Base-by-base conservation (phyloP, 2,797 vertebrate species). In the Tympanoctomys barrerae region DNA sequence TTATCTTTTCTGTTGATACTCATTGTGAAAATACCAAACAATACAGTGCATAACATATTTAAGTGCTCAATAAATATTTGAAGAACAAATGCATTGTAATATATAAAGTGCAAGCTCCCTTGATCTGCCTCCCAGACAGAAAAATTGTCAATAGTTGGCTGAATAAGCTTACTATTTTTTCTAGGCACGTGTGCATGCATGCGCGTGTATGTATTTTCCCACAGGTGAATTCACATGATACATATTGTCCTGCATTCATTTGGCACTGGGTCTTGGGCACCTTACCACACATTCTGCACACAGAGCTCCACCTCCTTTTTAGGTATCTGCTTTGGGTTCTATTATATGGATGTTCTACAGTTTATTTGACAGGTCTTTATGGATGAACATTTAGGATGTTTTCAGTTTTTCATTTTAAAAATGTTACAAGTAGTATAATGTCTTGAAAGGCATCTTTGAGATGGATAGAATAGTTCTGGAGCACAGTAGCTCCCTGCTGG, bases 41-140 rank as follows among this genome's bases (percentile, higher is more conserved):
- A 26, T 52, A 52, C 13, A 79, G 36, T 31, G 11, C 11, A 64
- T 78, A 46, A 42, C 36, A 16, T 59, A 86, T 75, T 85, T 70
- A 88, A 90, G 57, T 85, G 42, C 90, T 92, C 79, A 90, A 19
- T 93, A 81, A 91, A 57, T 92, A 88, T 85, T 94, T 91, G 68
- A 94, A 95, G 88, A 88, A 83, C 54, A 92, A 71, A 49, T 73
- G 52, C 39, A 59, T 36, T 36, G 75, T 92, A 89, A 54, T 49
- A 57, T 36, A 62, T 79, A 82, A 89, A 70, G 52, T 94, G 4
- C 59, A 31, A 89, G 21, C 86, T 92, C 78, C 68, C 64, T 77
- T 83, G 86, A 28, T 88, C 16, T 83, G 14, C 54, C 52, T 90
- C 52, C 71, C 42, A 39, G 79, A 94, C 64, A 70, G 33, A 88